These are phyloP conservation scores for Entosphenus tridentatus DNA, from an alignment of 2,113 vertebrate species.

Conservation along the genomic window DNA sequence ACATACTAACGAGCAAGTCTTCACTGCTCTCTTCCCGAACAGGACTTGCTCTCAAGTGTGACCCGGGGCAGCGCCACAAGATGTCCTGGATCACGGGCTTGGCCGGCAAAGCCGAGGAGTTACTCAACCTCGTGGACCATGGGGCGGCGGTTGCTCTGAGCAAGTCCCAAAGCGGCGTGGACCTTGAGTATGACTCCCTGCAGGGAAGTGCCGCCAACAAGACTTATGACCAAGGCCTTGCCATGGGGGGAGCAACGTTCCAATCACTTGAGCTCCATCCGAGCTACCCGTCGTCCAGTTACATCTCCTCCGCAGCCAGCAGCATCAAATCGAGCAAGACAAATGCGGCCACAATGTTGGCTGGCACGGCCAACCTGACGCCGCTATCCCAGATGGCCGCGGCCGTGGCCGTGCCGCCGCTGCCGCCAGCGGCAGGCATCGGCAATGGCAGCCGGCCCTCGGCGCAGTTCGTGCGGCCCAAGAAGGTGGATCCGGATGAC, in stretches of 20 bases:
- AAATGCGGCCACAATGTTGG: constrained; percentile 29
- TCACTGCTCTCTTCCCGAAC: too few species aligned
- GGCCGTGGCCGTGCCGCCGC: neutral
- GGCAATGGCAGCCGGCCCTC: constrained; percentile 25
- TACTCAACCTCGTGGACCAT: constrained; percentile 81
- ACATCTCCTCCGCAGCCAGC: constrained; percentile 54
- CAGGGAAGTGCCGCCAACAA: constrained; percentile 20
- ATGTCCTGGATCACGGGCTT: constrained; percentile 90
- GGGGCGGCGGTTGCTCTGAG: constrained; percentile 57
- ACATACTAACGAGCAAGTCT: too few species aligned
- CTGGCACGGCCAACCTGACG: constrained; percentile 37
- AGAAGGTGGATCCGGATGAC: constrained; percentile 67
- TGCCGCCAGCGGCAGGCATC: constrained; percentile 12
- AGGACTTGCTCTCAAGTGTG: too few species aligned
- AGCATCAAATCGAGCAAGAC: constrained; percentile 47
- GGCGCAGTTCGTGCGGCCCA: constrained; percentile 57
- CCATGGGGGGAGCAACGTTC: neutral
- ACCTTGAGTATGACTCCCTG: constrained; percentile 1
- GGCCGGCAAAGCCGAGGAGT: constrained; percentile 72
- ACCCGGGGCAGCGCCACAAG: constrained; percentile 9
- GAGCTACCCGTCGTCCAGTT: constrained; percentile 16
- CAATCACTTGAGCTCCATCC: neutral
- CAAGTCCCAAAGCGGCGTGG: constrained; percentile 14
- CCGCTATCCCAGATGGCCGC: constrained; percentile 13
- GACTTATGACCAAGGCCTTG: too few species aligned